Percentiles rank a stretch among this genome's conserved stretches.
Evolutionary conservation across 2,797 vertebrate genomes (phyloP).

Genomic region (Enoplosus armatus): DNA sequence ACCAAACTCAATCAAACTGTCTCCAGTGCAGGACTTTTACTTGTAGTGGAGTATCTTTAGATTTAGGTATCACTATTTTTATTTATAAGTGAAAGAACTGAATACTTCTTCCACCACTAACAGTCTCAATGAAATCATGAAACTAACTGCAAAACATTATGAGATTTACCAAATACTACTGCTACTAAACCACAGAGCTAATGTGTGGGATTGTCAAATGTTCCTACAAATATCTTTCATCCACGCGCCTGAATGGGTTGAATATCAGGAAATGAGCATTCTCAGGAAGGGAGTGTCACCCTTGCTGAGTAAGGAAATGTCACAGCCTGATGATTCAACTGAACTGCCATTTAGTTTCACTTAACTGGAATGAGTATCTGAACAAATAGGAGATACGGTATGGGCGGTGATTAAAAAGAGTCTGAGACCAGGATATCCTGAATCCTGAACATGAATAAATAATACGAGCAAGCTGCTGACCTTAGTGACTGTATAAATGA

Average conservation of each 20-base stretch:
- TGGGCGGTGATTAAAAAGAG: neutral
- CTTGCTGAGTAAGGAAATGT: neutral
- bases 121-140: neutral
- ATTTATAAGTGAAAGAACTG: neutral
- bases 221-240: neutral
- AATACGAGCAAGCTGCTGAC: neutral
- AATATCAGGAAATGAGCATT: neutral
- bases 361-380: neutral
- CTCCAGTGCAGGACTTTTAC: neutral
- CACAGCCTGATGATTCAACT: accelerated
- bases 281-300: conserved; percentile 21
- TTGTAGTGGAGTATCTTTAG: neutral
- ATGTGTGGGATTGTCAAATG: neutral
- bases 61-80: neutral
- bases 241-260: too few relatives aligned
- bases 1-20: neutral
- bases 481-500: neutral
- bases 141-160: neutral
- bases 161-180: neutral
- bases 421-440: conserved; percentile 30
- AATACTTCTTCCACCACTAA: neutral
- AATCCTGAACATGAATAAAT: conserved; percentile 13
- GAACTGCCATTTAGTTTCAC: neutral
- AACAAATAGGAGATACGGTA: neutral
- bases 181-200: neutral